These are phyloP conservation scores for Xanthorhoe designata DNA, from an alignment of 2,888 invertebrate genomes.

Conservation along the genomic window DNA sequence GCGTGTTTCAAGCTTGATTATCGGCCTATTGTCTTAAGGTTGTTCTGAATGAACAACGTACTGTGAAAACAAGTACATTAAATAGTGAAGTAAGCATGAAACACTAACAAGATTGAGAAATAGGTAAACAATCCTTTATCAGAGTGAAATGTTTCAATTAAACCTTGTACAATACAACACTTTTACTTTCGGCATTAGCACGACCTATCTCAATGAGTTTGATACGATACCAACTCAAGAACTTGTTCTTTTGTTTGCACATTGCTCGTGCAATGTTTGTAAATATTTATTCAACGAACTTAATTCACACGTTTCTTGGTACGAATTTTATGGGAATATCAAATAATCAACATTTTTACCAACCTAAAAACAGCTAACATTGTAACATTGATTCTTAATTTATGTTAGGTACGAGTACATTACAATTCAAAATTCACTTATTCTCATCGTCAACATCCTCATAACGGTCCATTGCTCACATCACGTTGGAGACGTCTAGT, in stretches of 20 bases:
- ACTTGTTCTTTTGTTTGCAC: constrained; percentile 51
- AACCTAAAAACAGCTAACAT: not conserved
- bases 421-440: not conserved
- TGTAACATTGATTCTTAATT: too few species aligned
- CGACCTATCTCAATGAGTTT: constrained; percentile 48
- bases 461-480: constrained; percentile 15
- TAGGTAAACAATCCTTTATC: not conserved
- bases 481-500: constrained; percentile 22
- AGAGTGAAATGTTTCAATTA: constrained; percentile 41
- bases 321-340: not conserved
- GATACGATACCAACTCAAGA: constrained; percentile 37
- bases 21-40: not conserved
- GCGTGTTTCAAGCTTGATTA: not conserved
- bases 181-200: constrained; percentile 51
- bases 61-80: not conserved
- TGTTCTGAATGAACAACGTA: not conserved
- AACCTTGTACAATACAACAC: constrained; percentile 43
- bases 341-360: not conserved
- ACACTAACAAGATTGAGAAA: constrained; percentile 4
- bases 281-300: not conserved
- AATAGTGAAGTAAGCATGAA: not conserved
- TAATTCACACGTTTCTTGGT: not conserved
- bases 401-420: too few species aligned
- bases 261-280: constrained; percentile 41
- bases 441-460: constrained; percentile 14